Conservation (phyloP, 2,797 vertebrate species). For the Valencia hispanica region DNA sequence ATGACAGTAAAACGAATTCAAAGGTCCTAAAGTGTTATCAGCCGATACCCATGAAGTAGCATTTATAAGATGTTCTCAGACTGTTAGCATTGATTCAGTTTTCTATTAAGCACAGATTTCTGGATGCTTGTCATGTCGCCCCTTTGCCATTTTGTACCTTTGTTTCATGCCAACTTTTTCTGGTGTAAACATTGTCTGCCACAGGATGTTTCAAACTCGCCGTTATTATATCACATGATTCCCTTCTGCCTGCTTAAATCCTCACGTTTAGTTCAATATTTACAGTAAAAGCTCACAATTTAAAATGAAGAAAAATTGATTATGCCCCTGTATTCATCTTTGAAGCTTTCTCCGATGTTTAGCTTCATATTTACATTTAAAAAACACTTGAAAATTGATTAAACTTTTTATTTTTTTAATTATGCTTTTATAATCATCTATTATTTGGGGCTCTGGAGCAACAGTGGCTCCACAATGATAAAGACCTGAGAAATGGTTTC, state of each 20-base stretch:
- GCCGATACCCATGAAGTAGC: neutral
- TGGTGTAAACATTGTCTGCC: too few relatives aligned
- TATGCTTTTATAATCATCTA: neutral
- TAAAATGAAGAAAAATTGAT: neutral
- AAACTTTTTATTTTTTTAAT: neutral
- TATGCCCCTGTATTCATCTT: neutral
- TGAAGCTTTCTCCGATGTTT: neutral
- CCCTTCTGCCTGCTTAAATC: neutral
- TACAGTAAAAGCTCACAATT: neutral
- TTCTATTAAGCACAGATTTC: neutral
- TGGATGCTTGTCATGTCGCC: neutral
- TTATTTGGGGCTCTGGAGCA: too few relatives aligned
- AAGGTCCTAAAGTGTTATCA: neutral
- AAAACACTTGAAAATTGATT: neutral
- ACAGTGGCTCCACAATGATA: too few relatives aligned
- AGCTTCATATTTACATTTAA: neutral
- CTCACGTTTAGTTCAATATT: neutral
- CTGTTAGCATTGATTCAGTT: constrained; percentile 3
- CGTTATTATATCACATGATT: neutral
- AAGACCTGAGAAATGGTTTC: too few relatives aligned
- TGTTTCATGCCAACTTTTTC: neutral
- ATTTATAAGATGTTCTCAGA: constrained; percentile 12
- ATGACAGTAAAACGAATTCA: neutral
- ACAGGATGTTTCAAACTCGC: too few relatives aligned
- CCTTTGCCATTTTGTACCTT: neutral